A percentile compares a stretch with the other conserved stretches of the same genome.
Evolutionary conservation across 2,797 vertebrate genomes (phyloP).

Genomic region (Poecilia wingei): DNA sequence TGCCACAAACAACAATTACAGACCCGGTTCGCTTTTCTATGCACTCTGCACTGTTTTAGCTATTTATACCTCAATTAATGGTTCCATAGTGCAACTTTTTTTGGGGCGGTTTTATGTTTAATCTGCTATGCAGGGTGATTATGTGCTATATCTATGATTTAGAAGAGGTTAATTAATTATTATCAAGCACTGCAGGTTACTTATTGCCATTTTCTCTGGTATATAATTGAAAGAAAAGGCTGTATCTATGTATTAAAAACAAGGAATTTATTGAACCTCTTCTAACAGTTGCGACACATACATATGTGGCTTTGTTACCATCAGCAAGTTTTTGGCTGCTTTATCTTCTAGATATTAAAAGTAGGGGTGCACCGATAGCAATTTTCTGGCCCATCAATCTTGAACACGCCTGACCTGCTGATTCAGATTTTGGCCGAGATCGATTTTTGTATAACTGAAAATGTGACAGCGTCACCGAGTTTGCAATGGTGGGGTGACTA

Average conservation of each 20-base stretch:
- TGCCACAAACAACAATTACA: constrained; percentile 60
- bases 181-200: background rate
- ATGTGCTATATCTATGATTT: constrained; percentile 3
- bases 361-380: background rate
- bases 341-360: background rate
- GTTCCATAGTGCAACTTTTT: constrained; percentile 1
- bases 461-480: background rate
- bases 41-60: constrained; percentile 1
- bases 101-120: constrained; percentile 13
- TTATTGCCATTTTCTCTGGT: background rate
- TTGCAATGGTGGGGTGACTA: background rate
- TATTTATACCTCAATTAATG: background rate
- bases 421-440: background rate
- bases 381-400: background rate
- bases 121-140: constrained; percentile 1
- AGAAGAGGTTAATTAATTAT: constrained; percentile 9
- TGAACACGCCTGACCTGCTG: background rate
- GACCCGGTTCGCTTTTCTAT: constrained; percentile 21
- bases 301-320: background rate
- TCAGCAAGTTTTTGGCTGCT: background rate
- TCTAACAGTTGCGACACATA: background rate
- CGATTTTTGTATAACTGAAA: background rate
- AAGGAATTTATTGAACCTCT: background rate
- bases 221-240: constrained; percentile 1
- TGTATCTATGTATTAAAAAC: background rate